Base-by-base conservation (phyloP, 1,140 invertebrate species). In the Leucophenga varia region DNA sequence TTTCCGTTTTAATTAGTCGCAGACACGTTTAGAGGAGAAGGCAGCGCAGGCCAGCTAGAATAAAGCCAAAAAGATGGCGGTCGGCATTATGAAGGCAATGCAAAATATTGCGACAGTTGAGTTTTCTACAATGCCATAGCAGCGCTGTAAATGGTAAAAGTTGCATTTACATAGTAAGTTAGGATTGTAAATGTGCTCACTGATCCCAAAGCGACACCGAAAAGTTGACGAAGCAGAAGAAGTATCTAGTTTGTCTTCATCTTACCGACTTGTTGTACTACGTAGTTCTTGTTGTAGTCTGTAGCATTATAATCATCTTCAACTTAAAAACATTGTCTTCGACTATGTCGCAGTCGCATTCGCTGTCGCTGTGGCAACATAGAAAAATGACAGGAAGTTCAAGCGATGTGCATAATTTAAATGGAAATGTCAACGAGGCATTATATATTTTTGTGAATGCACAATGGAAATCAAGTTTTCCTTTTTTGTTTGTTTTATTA, bases 371-470 rank as follows among this genome's bases (percentile, higher is more conserved):
- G 16, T 14, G 32, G 16, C 32, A 14, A 34, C 32, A 10, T n/a
- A 34, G 32, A 5, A 34, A 34, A 14, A 7, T 14, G 47, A 43
- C 36, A 48, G 57, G 59, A 59, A 63, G 64, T 65, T 67, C 63
- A 67, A 67, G 59, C 63, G 63, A 67, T 67, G 63, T 67, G 64
- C 63, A 67, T 67, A 67, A 67, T 67, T 67, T 67, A 67, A 67
- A 67, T 67, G 63, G 67, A 67, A 67, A 67, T 67, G 63, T 67
- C 63, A 67, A 49, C 63, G 63, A 59, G 64, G 63, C 59, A 68
- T 67, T 67, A 6, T 25, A 10, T 25, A 10, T 25, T 25, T 10
- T 10, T 25, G 10, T 25, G 22, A 10, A 6, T 10, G 22, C 10
- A 25, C 22, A 25, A 25, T 10, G 22, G 22, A 5, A 25, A 10